Conservation (phyloP, 2,113 vertebrate species). For the Eonycteris spelaea region DNA sequence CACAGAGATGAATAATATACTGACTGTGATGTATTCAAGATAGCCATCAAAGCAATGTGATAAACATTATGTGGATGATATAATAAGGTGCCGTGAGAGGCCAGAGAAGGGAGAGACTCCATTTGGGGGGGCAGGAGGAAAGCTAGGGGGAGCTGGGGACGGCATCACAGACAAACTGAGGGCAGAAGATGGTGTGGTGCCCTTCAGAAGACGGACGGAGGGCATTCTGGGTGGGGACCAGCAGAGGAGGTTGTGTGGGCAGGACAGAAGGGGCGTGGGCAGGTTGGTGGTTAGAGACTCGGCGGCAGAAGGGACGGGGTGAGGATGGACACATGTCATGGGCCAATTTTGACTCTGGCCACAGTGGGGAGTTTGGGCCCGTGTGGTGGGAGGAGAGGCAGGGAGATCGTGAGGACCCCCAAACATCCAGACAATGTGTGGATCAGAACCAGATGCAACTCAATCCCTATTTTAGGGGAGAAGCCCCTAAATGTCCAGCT, state of each 20-base stretch:
- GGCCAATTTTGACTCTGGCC: neutral
- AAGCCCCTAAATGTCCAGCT: neutral
- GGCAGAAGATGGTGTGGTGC: accelerated
- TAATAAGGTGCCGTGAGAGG: too few species aligned
- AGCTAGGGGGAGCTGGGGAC: neutral
- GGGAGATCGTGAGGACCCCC: neutral
- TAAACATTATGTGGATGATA: neutral
- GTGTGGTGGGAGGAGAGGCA: neutral
- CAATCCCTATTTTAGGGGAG: neutral
- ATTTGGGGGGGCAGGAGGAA: neutral
- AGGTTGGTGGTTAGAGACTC: neutral
- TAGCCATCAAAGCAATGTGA: neutral
- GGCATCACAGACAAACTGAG: neutral
- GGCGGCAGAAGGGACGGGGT: neutral
- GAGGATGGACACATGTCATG: neutral
- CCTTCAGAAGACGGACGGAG: neutral
- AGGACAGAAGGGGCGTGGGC: neutral
- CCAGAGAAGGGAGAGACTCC: accelerated
- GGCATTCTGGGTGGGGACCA: accelerated
- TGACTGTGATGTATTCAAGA: neutral
- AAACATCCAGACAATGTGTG: neutral
- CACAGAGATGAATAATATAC: neutral
- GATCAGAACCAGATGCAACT: too few species aligned
- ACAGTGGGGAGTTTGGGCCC: neutral
- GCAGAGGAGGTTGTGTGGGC: accelerated